Evolutionary conservation across 2,797 vertebrate genomes (phyloP).

Genomic region (Melanotaenia pygmaea): DNA sequence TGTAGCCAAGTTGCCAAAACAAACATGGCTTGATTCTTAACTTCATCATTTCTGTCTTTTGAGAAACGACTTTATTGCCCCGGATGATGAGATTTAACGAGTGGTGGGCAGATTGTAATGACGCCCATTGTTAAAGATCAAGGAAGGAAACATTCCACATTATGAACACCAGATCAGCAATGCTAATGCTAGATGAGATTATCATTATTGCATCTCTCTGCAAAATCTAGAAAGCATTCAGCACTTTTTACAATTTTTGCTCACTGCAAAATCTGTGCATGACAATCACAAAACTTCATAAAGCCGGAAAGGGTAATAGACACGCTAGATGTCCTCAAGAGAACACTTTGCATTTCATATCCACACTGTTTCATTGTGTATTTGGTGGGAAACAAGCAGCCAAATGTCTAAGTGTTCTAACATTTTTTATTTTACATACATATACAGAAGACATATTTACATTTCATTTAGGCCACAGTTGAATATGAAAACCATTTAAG

Average conservation of each 20-base stretch:
- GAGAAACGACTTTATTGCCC: background rate
- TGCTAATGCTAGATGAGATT: background rate
- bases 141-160: constrained; percentile 1
- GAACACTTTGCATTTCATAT: background rate
- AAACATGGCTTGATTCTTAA: constrained; percentile 12
- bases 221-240: background rate
- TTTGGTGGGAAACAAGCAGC: background rate
- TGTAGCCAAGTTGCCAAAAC: constrained; percentile 5
- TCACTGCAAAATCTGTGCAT: background rate
- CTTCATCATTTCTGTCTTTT: background rate
- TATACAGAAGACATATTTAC: constrained; percentile 1
- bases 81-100: background rate
- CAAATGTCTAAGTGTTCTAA: background rate
- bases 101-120: background rate
- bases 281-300: background rate
- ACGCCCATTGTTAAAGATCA: background rate
- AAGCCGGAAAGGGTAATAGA: constrained; percentile 1
- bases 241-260: background rate
- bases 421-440: background rate
- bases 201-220: background rate
- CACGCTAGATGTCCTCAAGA: background rate
- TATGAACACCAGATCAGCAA: constrained; percentile 4
- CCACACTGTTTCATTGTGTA: constrained; percentile 1
- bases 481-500: background rate
- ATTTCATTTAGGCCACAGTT: background rate